Base-by-base conservation (phyloP, 2,113 vertebrate species). In the Mirza zaza region DNA sequence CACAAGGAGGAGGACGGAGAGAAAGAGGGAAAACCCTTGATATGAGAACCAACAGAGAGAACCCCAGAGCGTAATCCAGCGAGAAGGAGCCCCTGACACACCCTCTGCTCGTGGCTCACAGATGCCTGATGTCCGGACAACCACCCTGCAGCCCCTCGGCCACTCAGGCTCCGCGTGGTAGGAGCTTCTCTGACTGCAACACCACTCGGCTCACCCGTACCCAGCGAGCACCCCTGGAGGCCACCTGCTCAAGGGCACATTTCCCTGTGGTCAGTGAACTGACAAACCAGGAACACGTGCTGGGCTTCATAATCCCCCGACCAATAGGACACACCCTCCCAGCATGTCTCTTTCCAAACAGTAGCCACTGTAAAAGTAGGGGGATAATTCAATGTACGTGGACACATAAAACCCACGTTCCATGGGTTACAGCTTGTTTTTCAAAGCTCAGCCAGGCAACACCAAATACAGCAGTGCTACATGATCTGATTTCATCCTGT, bases 301-400 rank as follows among this genome's bases (percentile, higher is more conserved):
- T 3, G 42, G 36, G 52, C 52, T 39, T 77, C 91, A 70, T 32
- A 67, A 91, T 80, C 57, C 67, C n/a, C 82, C 65, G 13, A 52
- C 68, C 73, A 52, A 23, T 0, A 67, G 95, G 76, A 67, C 2
- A 29, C 11, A 50, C 63, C 48, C 36, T 94, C 84, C 48, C 42
- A 45, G 76, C 76, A 61, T 34, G 6, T 96, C 21, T 89, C 81
- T 88, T 91, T 75, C 70, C 96, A 92, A 88, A 91, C 42, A 77
- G 91, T 15, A 75, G 75, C 65, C 52, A 11, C 83, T 86, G 48
- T 32, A 86, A 94, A 90, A 93, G 86, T 15, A 75, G 71, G 48
- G 42, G 23, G 73, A 63, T 52, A 63, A 65, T 42, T 87, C 8
- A 0, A 70, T 63, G 82, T 29, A 50, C 73, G 29, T 0, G 4